These are phyloP conservation scores for Phyto melanocephala DNA, from an alignment of 2,888 invertebrate species.

Conservation along the genomic window DNA sequence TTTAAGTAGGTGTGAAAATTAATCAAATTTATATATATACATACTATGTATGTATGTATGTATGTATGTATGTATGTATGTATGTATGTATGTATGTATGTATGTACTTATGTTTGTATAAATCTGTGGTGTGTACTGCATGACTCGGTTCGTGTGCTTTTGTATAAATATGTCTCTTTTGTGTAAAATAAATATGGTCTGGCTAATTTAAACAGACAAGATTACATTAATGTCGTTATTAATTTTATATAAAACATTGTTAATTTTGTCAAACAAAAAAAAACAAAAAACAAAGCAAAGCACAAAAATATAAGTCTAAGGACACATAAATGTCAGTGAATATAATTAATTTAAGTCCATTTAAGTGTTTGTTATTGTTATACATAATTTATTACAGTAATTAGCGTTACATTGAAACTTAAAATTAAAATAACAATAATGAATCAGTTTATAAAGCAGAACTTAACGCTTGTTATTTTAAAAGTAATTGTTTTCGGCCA, in stretches of 20 bases:
- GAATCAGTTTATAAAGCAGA: constrained; percentile 5
- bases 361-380: constrained; percentile 35
- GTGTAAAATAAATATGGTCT: constrained; percentile 30
- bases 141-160: background rate
- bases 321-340: constrained; percentile 41
- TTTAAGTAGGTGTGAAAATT: constrained; percentile 58
- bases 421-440: background rate
- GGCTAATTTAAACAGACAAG: constrained; percentile 45
- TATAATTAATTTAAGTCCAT: constrained; percentile 41
- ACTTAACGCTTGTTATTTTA: background rate
- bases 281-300: constrained; percentile 1
- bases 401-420: constrained; percentile 29
- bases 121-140: background rate
- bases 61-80: no score
- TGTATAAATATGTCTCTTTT: background rate
- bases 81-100: no score
- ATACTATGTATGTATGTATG: no score
- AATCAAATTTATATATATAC: constrained; percentile 57
- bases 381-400: constrained; percentile 38
- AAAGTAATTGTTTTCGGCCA: background rate
- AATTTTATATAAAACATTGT: constrained; percentile 5
- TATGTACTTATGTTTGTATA: no score
- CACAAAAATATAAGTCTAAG: constrained; percentile 23
- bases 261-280: constrained; percentile 20
- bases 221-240: constrained; percentile 48